Evolutionary conservation across 2,797 vertebrate genomes (phyloP).

Genomic region (Centroberyx gerrardi): DNA sequence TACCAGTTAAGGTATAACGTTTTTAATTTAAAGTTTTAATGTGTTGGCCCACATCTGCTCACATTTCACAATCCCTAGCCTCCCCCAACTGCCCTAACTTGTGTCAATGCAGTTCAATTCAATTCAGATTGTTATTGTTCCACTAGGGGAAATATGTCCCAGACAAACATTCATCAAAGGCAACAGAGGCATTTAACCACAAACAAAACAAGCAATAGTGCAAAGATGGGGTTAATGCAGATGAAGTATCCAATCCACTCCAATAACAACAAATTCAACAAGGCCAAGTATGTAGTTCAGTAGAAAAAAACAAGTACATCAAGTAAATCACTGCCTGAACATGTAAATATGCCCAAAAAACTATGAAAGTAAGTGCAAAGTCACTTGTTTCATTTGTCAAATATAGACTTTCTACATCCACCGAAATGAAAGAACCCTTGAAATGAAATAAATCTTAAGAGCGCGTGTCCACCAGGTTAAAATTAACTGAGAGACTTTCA

Average conservation of each 20-base stretch:
- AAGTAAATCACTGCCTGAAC: too few species aligned
- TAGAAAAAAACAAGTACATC: too few species aligned
- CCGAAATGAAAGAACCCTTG: background rate
- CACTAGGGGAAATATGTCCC: conserved; percentile 19
- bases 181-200: background rate
- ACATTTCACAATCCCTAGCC: conserved; percentile 21
- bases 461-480: background rate
- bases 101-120: conserved; percentile 34
- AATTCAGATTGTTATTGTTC: conserved; percentile 49
- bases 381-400: too few species aligned
- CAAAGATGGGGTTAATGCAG: too few species aligned
- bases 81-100: conserved; percentile 43
- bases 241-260: too few species aligned
- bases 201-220: too few species aligned
- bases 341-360: too few species aligned
- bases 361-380: too few species aligned
- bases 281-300: too few species aligned
- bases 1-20: background rate
- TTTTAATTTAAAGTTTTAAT: too few species aligned
- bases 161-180: conserved; percentile 31
- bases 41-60: conserved; percentile 23
- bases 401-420: background rate
- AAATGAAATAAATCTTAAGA: conserved; percentile 19
- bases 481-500: background rate
- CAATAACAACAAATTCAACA: too few species aligned